phyloP scores from a whole-genome alignment of 2,888 invertebrate species.

The Diarsia brunnea region DNA sequence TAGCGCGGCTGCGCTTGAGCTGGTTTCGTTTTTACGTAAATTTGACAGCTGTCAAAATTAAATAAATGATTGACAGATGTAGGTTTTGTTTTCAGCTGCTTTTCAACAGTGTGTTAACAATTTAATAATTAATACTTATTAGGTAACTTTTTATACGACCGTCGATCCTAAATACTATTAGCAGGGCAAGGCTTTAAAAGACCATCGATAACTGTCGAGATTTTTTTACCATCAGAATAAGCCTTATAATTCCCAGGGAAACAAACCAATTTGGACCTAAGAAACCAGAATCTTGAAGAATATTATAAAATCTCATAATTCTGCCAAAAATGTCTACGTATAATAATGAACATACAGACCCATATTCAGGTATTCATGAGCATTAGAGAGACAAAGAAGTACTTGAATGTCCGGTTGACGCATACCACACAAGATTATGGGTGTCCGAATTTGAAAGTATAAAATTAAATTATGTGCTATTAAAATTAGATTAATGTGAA shows the following conservation, averaged over 20 bases:
- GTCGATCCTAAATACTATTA: background rate
- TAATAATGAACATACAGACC: constrained; percentile 5
- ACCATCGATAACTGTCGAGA: too few relatives aligned
- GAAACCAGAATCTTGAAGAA: background rate
- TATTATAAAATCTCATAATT: too few relatives aligned
- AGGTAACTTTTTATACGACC: background rate
- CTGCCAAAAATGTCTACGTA: too few relatives aligned
- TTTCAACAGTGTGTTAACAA: constrained; percentile 15
- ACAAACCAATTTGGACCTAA: rapidly evolving
- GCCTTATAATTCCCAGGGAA: too few relatives aligned
- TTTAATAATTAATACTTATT: background rate
- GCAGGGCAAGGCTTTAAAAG: too few relatives aligned
- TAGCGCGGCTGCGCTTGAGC: constrained; percentile 31
- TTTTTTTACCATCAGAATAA: background rate
- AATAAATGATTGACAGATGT: constrained; percentile 8
- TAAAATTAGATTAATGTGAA: constrained; percentile 58
- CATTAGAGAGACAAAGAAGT: background rate
- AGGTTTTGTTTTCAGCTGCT: constrained; percentile 33
- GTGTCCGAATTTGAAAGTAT: constrained; percentile 47
- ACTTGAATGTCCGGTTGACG: constrained; percentile 26
- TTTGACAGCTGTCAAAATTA: constrained; percentile 53
- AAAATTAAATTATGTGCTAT: constrained; percentile 50
- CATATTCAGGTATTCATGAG: background rate
- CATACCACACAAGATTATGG: constrained; percentile 48
- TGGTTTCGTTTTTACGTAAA: constrained; percentile 8